Conservation (phyloP, 1,140 invertebrate species). For the Stegodyphus mimosarum region DNA sequence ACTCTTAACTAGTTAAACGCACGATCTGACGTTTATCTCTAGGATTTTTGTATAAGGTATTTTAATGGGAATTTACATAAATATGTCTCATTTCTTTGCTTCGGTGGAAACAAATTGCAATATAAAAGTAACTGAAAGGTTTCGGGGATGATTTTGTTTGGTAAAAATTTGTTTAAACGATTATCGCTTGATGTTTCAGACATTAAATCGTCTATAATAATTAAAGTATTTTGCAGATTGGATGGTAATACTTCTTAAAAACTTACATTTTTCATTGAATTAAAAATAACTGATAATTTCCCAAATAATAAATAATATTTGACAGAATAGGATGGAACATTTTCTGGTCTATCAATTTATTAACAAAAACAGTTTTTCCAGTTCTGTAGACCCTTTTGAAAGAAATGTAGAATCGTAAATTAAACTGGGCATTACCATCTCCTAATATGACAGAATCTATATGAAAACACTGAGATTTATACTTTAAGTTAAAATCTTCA, state of each 20-base stretch:
- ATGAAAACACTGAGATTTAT: not conserved
- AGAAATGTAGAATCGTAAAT: not conserved
- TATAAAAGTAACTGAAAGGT: slow-evolving; percentile 68
- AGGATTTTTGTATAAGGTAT: slow-evolving; percentile 66
- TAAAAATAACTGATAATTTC: slow-evolving; percentile 1
- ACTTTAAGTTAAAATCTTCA: not conserved
- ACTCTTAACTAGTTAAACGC: slow-evolving; percentile 65
- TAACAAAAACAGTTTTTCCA: slow-evolving; percentile 4
- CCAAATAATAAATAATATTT: slow-evolving; percentile 11
- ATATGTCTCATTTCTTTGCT: slow-evolving; percentile 64
- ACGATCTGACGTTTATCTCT: slow-evolving; percentile 67
- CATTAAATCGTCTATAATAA: slow-evolving; percentile 69
- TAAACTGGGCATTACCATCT: not conserved
- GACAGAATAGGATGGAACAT: not conserved
- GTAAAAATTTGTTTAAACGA: slow-evolving; percentile 67
- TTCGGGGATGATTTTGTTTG: slow-evolving; percentile 67
- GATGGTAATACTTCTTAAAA: slow-evolving; percentile 17
- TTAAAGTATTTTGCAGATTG: slow-evolving; percentile 21
- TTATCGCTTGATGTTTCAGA: slow-evolving; percentile 65
- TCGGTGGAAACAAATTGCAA: slow-evolving; percentile 63
- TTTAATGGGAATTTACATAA: not conserved
- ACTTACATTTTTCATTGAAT: not conserved
- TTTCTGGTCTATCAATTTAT: slow-evolving; percentile 13
- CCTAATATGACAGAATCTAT: too few relatives aligned
- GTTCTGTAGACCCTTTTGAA: not conserved